These are phyloP conservation scores for Clitarchus hookeri DNA, from an alignment of 2,888 invertebrate species.

Conservation along the genomic window DNA sequence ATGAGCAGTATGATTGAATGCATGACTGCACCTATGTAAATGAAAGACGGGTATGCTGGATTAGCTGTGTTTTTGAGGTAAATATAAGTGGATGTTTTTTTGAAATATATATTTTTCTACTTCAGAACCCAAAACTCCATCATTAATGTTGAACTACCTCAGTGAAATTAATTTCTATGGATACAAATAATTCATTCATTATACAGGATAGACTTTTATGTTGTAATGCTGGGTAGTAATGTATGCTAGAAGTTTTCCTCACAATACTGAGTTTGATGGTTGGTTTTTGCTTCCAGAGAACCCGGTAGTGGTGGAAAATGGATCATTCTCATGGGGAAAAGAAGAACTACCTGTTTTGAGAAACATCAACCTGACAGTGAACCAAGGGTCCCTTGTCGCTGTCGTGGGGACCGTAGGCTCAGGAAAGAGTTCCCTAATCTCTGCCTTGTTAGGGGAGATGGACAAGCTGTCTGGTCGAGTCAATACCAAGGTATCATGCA, in stretches of 20 bases:
- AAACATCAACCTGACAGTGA: conserved; percentile 75
- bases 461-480: conserved; percentile 79
- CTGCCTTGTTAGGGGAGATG: conserved; percentile 91
- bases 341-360: conserved; percentile 66
- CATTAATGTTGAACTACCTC: too few relatives aligned
- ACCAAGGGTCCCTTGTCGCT: conserved; percentile 73
- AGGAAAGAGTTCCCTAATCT: conserved; percentile 87
- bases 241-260: conserved; percentile 46
- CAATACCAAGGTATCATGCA: conserved; percentile 64
- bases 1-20: too few relatives aligned
- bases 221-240: too few relatives aligned
- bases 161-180: too few relatives aligned
- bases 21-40: too few relatives aligned
- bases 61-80: too few relatives aligned
- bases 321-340: conserved; percentile 84
- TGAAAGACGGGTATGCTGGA: too few relatives aligned
- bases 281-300: conserved; percentile 59
- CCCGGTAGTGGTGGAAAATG: conserved; percentile 83
- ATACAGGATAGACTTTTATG: too few relatives aligned
- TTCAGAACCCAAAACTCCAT: too few relatives aligned
- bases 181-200: too few relatives aligned
- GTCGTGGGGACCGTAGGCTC: conserved; percentile 88
- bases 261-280: conserved; percentile 45
- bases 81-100: too few relatives aligned
- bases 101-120: too few relatives aligned